phyloP scores from a whole-genome alignment of 2,888 invertebrate species.

The Aphelenchoides bicaudatus region DNA sequence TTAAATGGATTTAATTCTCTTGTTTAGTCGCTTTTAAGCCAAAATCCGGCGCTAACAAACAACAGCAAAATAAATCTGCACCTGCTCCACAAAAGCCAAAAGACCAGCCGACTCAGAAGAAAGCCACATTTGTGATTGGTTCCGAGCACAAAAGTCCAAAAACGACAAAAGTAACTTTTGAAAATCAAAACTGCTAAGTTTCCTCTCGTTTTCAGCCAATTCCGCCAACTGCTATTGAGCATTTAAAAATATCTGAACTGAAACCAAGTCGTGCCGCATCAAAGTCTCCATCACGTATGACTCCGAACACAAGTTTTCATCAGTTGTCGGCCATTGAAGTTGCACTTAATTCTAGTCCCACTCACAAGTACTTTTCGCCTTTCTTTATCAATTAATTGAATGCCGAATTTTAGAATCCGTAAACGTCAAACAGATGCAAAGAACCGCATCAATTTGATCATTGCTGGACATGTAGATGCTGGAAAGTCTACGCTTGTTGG shows the following conservation, averaged over 20 bases:
- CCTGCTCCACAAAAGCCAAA: not conserved
- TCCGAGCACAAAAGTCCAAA: not conserved
- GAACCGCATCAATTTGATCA: slow-evolving; percentile 55
- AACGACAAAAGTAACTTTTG: not conserved
- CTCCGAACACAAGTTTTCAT: slow-evolving; percentile 27
- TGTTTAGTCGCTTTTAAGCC: slow-evolving; percentile 21
- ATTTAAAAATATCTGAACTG: slow-evolving; percentile 29
- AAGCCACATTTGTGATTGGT: not conserved
- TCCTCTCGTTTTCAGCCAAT: not conserved
- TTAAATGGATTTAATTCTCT: not conserved
- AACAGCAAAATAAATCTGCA: slow-evolving; percentile 11
- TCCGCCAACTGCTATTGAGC: slow-evolving; percentile 26
- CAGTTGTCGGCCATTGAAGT: slow-evolving; percentile 32
- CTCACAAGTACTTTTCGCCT: slow-evolving; percentile 19
- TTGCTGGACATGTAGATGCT: slow-evolving; percentile 85
- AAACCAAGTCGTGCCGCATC: slow-evolving; percentile 25
- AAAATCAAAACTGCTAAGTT: not conserved
- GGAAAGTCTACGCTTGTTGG: slow-evolving; percentile 97
- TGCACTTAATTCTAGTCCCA: slow-evolving; percentile 25
- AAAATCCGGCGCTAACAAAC: slow-evolving; percentile 14
- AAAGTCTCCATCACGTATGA: slow-evolving; percentile 35
- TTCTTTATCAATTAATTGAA: slow-evolving; percentile 19
- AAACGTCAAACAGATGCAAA: slow-evolving; percentile 36
- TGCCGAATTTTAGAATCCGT: slow-evolving; percentile 28
- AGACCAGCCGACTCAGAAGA: not conserved